Conservation (phyloP, 2,113 vertebrate genomes). For the Thalassoma bifasciatum region DNA sequence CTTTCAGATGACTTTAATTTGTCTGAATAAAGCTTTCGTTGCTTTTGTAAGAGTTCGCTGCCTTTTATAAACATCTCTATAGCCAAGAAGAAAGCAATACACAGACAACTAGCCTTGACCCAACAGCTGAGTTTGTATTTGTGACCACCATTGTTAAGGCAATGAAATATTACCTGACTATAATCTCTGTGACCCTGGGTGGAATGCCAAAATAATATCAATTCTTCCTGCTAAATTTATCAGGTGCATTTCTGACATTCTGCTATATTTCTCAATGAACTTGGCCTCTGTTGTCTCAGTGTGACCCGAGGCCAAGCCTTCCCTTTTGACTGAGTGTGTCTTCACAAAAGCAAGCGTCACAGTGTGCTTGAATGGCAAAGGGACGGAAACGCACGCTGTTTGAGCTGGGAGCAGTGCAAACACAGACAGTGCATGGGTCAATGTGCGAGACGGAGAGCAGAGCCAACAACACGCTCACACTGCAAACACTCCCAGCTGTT, state of each 20-base stretch:
- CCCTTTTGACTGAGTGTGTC: constrained; percentile 42
- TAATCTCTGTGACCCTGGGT: constrained; percentile 61
- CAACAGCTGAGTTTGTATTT: constrained; percentile 25
- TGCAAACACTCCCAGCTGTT: constrained; percentile 82
- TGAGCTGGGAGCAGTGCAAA: constrained; percentile 79
- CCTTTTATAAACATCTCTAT: constrained; percentile 41
- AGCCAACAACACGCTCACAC: constrained; percentile 62
- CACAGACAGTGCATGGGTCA: constrained; percentile 76
- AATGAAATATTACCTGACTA: constrained; percentile 29
- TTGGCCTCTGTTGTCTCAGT: constrained; percentile 61
- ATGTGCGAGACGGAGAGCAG: constrained; percentile 70
- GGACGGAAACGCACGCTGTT: constrained; percentile 75
- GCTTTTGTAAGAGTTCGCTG: constrained; percentile 34
- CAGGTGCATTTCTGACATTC: constrained; percentile 61
- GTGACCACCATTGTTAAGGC: constrained; percentile 53
- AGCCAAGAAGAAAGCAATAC: constrained; percentile 30
- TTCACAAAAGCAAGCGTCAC: constrained; percentile 66
- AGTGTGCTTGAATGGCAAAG: constrained; percentile 58
- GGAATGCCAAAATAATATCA: constrained; percentile 61
- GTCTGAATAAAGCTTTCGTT: constrained; percentile 37
- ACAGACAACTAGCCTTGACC: constrained; percentile 14
- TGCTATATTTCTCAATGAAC: constrained; percentile 77
- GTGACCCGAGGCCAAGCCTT: constrained; percentile 63
- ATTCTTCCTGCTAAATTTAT: constrained; percentile 19
- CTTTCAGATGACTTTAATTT: constrained; percentile 26